Evolutionary conservation across 1,140 invertebrate genomes (phyloP).

Genomic region (Metopolophium dirhodum): DNA sequence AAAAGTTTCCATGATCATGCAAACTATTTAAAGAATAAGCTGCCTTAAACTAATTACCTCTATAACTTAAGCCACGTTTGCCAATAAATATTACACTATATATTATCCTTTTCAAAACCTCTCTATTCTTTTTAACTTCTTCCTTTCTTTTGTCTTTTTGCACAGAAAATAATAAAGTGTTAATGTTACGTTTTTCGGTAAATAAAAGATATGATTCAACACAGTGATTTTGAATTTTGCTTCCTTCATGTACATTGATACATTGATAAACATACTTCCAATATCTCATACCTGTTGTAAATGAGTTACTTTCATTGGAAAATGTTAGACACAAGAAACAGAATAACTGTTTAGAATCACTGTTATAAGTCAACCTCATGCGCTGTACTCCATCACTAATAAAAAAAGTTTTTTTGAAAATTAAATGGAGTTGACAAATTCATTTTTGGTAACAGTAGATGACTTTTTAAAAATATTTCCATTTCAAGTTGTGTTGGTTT

Average conservation of each 20-base stretch:
- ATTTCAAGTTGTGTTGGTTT: neutral
- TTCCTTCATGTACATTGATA: neutral
- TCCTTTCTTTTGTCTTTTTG: neutral
- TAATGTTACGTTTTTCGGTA: neutral
- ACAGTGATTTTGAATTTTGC: neutral
- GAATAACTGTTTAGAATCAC: conserved; percentile 15
- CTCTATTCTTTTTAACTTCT: too few species aligned
- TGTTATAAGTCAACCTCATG: neutral
- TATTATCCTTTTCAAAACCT: neutral
- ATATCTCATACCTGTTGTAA: neutral
- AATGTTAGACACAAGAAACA: neutral
- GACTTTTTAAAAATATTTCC: neutral
- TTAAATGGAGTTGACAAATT: conserved; percentile 14
- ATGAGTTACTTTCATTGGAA: neutral
- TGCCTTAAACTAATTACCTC: neutral
- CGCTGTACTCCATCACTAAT: neutral
- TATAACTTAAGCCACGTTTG: neutral
- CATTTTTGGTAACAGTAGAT: neutral
- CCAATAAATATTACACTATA: neutral
- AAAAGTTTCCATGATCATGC: conserved; percentile 12
- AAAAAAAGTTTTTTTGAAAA: neutral
- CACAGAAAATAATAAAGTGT: neutral
- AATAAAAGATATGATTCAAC: neutral
- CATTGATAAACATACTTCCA: conserved; percentile 18
- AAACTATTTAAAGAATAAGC: conserved; percentile 1